Evolutionary conservation across 2,113 vertebrate genomes (phyloP).

Genomic region (Oenanthe oenanthe): DNA sequence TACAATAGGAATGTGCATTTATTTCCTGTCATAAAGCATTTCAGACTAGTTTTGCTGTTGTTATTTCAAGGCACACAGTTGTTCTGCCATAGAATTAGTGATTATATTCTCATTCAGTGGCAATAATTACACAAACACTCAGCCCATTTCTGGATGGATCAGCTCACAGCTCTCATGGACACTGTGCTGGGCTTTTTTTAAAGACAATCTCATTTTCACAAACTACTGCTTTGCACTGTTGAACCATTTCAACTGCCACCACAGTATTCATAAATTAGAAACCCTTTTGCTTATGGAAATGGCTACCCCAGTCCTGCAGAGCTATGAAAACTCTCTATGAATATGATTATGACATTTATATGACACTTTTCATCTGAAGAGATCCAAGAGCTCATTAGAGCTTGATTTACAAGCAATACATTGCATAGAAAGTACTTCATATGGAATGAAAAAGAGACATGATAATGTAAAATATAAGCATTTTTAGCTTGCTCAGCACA

Average conservation of each 20-base stretch:
- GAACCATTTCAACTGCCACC: neutral
- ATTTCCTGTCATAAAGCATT: neutral
- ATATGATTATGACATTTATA: constrained; percentile 10
- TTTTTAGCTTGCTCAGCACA: constrained; percentile 13
- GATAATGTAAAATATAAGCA: neutral
- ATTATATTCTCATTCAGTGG: neutral
- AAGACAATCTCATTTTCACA: neutral
- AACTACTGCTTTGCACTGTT: neutral
- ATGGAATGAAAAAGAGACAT: neutral
- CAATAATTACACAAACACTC: neutral
- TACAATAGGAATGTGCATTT: neutral
- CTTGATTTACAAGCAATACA: neutral
- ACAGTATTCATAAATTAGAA: neutral
- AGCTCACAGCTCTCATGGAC: neutral
- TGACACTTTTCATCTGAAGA: neutral
- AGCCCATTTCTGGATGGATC: neutral
- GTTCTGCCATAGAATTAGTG: neutral
- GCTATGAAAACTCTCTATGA: neutral
- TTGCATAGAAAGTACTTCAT: neutral
- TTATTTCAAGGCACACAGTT: neutral
- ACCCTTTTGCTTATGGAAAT: neutral
- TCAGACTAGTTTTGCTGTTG: neutral
- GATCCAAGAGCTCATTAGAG: neutral
- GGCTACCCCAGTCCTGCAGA: neutral
- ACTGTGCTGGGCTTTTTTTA: neutral